Conservation (phyloP, 1,140 invertebrate species). For the Idris sp. region DNA sequence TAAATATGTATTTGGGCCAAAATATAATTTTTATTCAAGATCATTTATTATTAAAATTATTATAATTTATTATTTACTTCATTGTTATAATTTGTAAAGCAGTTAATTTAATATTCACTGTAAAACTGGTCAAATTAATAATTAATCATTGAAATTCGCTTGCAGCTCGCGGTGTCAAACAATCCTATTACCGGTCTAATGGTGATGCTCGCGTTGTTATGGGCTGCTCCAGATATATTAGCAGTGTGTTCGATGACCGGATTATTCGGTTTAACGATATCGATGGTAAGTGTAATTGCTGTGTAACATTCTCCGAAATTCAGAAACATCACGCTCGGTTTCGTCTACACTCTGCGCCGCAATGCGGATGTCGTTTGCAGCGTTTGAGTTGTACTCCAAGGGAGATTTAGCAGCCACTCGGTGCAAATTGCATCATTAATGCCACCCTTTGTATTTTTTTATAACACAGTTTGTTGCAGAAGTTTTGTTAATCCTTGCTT, state of each 20-base stretch:
- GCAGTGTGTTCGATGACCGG: slow-evolving; percentile 66
- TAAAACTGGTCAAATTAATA: no score
- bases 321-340: slow-evolving; percentile 8
- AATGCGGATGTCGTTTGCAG: slow-evolving; percentile 55
- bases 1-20: no score
- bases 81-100: no score
- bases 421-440: slow-evolving; percentile 31
- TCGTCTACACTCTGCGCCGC: slow-evolving; percentile 47
- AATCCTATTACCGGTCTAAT: slow-evolving; percentile 77
- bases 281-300: slow-evolving; percentile 69
- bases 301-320: slow-evolving; percentile 7
- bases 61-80: no score
- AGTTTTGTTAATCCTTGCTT: slow-evolving; percentile 29
- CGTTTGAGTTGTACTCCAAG: slow-evolving; percentile 7
- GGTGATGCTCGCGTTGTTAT: slow-evolving; percentile 69
- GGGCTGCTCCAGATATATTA: slow-evolving; percentile 65
- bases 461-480: not conserved
- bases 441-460: no score
- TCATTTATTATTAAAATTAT: no score
- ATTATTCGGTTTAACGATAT: slow-evolving; percentile 72
- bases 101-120: no score
- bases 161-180: slow-evolving; percentile 70
- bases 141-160: no score
- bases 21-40: no score
- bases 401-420: slow-evolving; percentile 33